Evolutionary conservation across 1,140 invertebrate genomes (phyloP).

Genomic region (Teleopsis dalmanni): DNA sequence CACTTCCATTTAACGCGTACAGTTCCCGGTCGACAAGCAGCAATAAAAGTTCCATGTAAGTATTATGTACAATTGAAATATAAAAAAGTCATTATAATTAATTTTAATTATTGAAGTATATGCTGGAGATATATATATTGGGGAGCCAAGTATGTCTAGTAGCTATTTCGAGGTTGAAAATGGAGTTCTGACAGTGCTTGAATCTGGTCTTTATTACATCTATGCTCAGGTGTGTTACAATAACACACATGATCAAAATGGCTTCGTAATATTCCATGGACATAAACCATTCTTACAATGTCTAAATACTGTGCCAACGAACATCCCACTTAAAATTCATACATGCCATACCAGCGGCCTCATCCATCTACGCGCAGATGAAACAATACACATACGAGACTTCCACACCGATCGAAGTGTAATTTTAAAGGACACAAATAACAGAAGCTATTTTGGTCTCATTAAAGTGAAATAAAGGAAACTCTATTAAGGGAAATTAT

Average conservation of each 20-base stretch:
- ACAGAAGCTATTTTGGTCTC: slow-evolving; percentile 71
- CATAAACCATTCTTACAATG: slow-evolving; percentile 46
- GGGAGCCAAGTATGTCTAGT: slow-evolving; percentile 19
- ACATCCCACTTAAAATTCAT: slow-evolving; percentile 52
- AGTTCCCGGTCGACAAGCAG: slow-evolving; percentile 16
- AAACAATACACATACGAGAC: slow-evolving; percentile 59
- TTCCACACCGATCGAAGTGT: slow-evolving; percentile 59
- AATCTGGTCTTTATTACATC: slow-evolving; percentile 56
- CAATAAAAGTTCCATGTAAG: slow-evolving; percentile 18
- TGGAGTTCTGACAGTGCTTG: slow-evolving; percentile 51
- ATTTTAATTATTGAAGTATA: slow-evolving; percentile 16
- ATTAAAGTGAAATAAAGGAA: slow-evolving; percentile 50
- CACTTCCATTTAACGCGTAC: slow-evolving; percentile 32
- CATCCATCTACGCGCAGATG: slow-evolving; percentile 53
- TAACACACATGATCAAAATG: slow-evolving; percentile 57
- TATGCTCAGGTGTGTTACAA: slow-evolving; percentile 62
- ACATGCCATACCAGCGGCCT: slow-evolving; percentile 68
- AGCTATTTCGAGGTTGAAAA: slow-evolving; percentile 21
- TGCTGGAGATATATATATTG: slow-evolving; percentile 35
- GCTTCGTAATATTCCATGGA: slow-evolving; percentile 53
- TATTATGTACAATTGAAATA: not conserved
- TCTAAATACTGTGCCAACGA: slow-evolving; percentile 50
- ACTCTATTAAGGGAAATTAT: no score
- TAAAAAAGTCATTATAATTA: not conserved
- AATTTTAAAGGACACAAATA: slow-evolving; percentile 56